phyloP scores from a whole-genome alignment of 2,888 invertebrate species.

The Dinocampus coccinellae region DNA sequence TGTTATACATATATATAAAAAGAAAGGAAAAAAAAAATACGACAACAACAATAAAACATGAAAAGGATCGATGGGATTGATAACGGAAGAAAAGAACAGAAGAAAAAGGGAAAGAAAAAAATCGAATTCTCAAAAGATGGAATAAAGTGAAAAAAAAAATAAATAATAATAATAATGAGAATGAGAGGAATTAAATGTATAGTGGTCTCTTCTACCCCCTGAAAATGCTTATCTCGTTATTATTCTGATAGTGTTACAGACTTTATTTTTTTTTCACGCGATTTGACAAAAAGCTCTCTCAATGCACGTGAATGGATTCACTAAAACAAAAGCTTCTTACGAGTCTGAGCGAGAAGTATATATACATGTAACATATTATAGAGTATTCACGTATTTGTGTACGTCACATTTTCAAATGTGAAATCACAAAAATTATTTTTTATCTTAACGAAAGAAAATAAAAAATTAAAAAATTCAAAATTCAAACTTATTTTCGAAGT shows the following conservation, averaged over 20 bases:
- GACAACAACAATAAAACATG: conserved; percentile 7
- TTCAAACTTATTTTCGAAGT: too few species aligned
- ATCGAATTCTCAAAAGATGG: background rate
- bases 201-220: conserved; percentile 32
- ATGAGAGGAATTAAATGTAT: conserved; percentile 18
- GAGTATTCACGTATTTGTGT: background rate
- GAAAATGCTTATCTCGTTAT: conserved; percentile 48
- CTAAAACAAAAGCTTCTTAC: conserved; percentile 44
- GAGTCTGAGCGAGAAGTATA: background rate
- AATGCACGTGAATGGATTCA: conserved; percentile 32
- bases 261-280: conserved; percentile 58
- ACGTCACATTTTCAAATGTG: background rate
- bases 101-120: background rate
- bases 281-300: conserved; percentile 50
- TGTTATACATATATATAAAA: too few species aligned
- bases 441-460: too few species aligned
- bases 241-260: conserved; percentile 46
- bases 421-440: background rate
- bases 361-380: background rate
- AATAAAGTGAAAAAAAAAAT: background rate
- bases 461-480: too few species aligned
- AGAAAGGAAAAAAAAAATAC: too few species aligned
- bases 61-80: background rate
- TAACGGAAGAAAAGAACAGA: background rate
- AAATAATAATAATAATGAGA: background rate